phyloP scores from a whole-genome alignment of 2,888 invertebrate species.

The Thymelicus lineola region DNA sequence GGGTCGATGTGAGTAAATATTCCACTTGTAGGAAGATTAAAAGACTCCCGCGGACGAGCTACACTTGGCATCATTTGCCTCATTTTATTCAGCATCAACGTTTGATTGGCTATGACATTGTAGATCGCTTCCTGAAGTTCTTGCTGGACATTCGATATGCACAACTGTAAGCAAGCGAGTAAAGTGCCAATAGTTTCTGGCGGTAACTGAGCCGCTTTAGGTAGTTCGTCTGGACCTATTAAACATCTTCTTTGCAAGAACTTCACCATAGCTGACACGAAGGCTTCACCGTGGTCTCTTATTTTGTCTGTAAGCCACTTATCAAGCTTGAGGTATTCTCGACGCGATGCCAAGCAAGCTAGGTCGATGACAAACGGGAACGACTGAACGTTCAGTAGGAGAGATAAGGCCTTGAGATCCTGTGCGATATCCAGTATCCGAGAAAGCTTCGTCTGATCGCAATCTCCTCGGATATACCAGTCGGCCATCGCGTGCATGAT shows the following conservation, averaged over 20 bases:
- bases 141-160: constrained; percentile 86
- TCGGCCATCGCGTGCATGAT: constrained; percentile 97
- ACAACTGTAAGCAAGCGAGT: constrained; percentile 90
- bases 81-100: constrained; percentile 88
- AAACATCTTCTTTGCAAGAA: constrained; percentile 93
- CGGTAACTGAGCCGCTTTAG: constrained; percentile 91
- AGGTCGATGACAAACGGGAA: constrained; percentile 96
- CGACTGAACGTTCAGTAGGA: constrained; percentile 92
- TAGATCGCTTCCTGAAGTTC: constrained; percentile 92
- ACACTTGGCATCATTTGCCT: constrained; percentile 88
- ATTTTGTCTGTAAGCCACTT: constrained; percentile 98
- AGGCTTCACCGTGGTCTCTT: constrained; percentile 93
- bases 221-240: constrained; percentile 89
- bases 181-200: constrained; percentile 94
- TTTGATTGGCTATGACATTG: constrained; percentile 89
- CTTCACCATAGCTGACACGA: constrained; percentile 90
- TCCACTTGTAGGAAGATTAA: constrained; percentile 15
- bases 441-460: constrained; percentile 93
- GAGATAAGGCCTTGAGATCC: constrained; percentile 93
- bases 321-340: constrained; percentile 97
- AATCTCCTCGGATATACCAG: constrained; percentile 94
- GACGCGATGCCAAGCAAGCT: constrained; percentile 95
- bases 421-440: constrained; percentile 96
- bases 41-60: constrained; percentile 73
- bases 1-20: constrained; percentile 26